Percentiles rank a stretch among this genome's conserved stretches.
Evolutionary conservation across 2,797 vertebrate genomes (phyloP).

Genomic region (Cynopterus sphinx): DNA sequence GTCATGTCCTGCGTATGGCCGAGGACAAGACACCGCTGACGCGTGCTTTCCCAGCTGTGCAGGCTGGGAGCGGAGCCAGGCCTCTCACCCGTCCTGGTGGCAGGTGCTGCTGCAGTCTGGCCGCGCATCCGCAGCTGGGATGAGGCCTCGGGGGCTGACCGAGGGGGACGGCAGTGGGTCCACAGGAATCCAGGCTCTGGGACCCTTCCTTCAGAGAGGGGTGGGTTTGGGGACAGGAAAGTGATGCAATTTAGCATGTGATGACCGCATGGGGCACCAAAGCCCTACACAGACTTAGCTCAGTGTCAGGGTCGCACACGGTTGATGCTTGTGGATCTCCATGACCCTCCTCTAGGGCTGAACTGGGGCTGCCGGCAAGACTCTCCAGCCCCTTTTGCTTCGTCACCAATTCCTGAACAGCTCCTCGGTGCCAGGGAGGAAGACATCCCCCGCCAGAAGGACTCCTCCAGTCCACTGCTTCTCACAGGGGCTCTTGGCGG

Average conservation of each 20-base stretch:
- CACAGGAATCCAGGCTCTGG: neutral
- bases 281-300: accelerated
- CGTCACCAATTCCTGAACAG: neutral
- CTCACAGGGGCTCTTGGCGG: neutral
- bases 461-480: neutral
- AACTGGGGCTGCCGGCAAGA: neutral
- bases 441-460: accelerated
- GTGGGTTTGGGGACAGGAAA: neutral
- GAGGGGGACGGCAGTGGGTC: neutral
- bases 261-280: accelerated
- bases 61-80: conserved; percentile 61
- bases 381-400: no score
- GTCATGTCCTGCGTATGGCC: neutral
- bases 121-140: conserved; percentile 63
- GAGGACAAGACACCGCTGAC: conserved; percentile 47
- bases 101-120: conserved; percentile 74
- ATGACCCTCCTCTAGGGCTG: no score
- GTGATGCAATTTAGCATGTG: neutral
- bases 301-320: accelerated
- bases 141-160: conserved; percentile 63
- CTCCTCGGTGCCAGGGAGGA: neutral
- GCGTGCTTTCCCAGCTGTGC: conserved; percentile 55
- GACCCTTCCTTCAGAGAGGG: neutral
- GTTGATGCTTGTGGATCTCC: accelerated
- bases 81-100: neutral